Evolutionary conservation across 2,888 invertebrate species (phyloP).

Genomic region (Seira sanloemensis): DNA sequence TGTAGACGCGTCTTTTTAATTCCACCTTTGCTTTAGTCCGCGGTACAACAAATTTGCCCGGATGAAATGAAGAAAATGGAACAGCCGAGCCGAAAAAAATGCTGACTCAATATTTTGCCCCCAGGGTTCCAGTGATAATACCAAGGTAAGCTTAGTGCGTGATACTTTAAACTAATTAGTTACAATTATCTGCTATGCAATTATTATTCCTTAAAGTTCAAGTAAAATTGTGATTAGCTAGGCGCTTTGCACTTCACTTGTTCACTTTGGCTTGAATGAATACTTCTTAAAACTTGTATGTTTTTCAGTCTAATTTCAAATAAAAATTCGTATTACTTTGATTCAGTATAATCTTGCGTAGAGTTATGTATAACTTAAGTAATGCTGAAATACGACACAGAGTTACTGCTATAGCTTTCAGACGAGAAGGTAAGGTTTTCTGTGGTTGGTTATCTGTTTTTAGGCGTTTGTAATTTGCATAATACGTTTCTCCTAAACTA

Average conservation of each 20-base stretch:
- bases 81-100: too few species aligned
- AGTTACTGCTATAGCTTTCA: conserved; percentile 33
- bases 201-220: conserved; percentile 21
- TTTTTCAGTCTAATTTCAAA: conserved; percentile 65
- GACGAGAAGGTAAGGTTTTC: conserved; percentile 57
- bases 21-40: too few species aligned
- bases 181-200: background rate
- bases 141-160: background rate
- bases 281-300: conserved; percentile 63
- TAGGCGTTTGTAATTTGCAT: conserved; percentile 18
- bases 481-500: conserved; percentile 12
- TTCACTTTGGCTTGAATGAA: conserved; percentile 68
- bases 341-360: conserved; percentile 13
- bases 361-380: conserved; percentile 8
- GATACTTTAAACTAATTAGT: background rate
- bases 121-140: too few species aligned
- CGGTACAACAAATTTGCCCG: too few species aligned
- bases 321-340: conserved; percentile 61
- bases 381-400: conserved; percentile 46
- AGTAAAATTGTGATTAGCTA: conserved; percentile 54
- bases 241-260: conserved; percentile 67
- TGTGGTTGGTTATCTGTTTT: conserved; percentile 26
- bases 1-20: too few species aligned
- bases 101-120: too few species aligned
- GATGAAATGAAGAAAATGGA: too few species aligned